A percentile compares a stretch with the other conserved stretches of the same genome.
phyloP scores from a whole-genome alignment of 2,888 invertebrate species.

The Psylliodes chrysocephalus region DNA sequence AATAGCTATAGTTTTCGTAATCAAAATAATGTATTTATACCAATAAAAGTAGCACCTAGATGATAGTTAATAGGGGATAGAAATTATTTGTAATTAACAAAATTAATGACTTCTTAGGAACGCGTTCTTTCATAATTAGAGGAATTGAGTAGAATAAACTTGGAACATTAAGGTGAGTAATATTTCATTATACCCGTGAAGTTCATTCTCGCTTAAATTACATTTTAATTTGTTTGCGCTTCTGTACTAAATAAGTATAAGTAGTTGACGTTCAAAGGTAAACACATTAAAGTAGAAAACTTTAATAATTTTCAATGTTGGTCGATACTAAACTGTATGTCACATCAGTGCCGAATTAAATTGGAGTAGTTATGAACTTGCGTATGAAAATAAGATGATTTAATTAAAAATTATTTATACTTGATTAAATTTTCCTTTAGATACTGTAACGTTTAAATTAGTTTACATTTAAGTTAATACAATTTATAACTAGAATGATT shows the following conservation, averaged over 20 bases:
- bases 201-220: conserved; percentile 11
- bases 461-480: too few relatives aligned
- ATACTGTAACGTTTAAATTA: too few relatives aligned
- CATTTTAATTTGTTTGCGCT: conserved; percentile 25
- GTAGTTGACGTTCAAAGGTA: neutral
- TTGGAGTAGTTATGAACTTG: too few relatives aligned
- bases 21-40: neutral
- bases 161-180: conserved; percentile 8
- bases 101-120: conserved; percentile 29
- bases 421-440: too few relatives aligned
- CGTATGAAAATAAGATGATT: too few relatives aligned
- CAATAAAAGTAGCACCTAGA: neutral
- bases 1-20: too few relatives aligned
- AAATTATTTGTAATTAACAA: conserved; percentile 15
- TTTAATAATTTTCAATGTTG: neutral
- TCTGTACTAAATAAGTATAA: conserved; percentile 7
- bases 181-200: conserved; percentile 1
- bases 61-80: neutral
- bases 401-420: too few relatives aligned
- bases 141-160: conserved; percentile 9
- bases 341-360: too few relatives aligned
- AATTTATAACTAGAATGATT: too few relatives aligned
- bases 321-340: too few relatives aligned
- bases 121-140: conserved; percentile 14
- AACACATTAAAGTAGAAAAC: neutral